phyloP scores from a whole-genome alignment of 2,797 vertebrate species.

The Muscicapa striata region DNA sequence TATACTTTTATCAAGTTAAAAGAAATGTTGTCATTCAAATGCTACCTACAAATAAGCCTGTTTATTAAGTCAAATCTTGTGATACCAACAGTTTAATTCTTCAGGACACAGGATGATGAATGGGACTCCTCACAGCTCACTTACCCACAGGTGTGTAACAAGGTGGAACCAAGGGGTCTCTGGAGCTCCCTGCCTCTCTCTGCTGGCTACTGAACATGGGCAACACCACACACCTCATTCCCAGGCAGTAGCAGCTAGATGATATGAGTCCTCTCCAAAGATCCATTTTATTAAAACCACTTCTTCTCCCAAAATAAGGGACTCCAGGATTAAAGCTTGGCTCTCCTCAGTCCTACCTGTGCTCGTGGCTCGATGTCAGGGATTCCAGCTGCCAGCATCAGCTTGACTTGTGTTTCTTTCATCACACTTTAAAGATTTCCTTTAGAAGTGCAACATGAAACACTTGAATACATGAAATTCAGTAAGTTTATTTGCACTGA shows the following conservation, averaged over 20 bases:
- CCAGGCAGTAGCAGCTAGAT: not conserved
- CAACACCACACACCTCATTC: not conserved
- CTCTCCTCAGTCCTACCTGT: not conserved
- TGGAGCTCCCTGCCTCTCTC: not conserved
- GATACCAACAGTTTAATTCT: not conserved
- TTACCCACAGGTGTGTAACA: not conserved
- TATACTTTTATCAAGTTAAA: not conserved
- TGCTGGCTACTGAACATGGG: not conserved
- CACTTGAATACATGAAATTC: not conserved
- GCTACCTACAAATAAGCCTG: not conserved
- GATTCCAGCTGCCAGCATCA: slow-evolving; percentile 25
- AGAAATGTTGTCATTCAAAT: not conserved
- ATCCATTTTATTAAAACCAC: slow-evolving; percentile 1
- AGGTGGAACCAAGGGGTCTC: not conserved
- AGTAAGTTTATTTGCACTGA: not conserved
- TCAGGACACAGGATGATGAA: not conserved
- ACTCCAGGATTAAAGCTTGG: not conserved
- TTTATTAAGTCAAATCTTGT: not conserved
- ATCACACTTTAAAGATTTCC: slow-evolving; percentile 18
- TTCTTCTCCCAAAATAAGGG: not conserved
- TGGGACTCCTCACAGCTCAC: not conserved
- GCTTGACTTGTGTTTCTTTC: slow-evolving; percentile 29
- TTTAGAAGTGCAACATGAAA: slow-evolving; percentile 18
- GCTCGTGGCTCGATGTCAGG: not conserved
- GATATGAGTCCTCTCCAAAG: not conserved